Evolutionary conservation across 2,888 invertebrate species (phyloP).

Genomic region (Microctonus brassicae): DNA sequence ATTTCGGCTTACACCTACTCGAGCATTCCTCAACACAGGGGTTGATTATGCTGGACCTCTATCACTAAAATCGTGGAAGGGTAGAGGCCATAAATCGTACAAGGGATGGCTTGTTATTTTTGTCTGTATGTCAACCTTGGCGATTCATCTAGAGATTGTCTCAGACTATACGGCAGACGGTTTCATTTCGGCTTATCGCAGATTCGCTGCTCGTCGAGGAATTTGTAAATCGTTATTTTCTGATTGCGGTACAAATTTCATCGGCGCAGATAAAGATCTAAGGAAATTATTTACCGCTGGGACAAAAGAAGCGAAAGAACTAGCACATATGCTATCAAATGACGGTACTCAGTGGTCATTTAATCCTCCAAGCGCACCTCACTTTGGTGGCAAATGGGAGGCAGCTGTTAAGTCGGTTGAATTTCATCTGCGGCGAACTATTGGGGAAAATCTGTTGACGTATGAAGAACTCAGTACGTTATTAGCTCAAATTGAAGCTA

Average conservation of each 20-base stretch:
- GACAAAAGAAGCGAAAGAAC: background rate
- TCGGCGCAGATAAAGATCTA: background rate
- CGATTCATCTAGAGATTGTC: slow-evolving; percentile 15
- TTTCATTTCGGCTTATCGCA: slow-evolving; percentile 5
- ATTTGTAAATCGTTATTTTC: background rate
- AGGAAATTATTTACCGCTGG: background rate
- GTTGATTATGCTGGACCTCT: slow-evolving; percentile 21
- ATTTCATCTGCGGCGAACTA: slow-evolving; percentile 44
- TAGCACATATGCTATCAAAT: slow-evolving; percentile 17
- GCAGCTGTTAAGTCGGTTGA: slow-evolving; percentile 52
- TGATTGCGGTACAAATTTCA: slow-evolving; percentile 26
- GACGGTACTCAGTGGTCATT: too few relatives aligned
- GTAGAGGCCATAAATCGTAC: background rate
- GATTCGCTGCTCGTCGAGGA: slow-evolving; percentile 9
- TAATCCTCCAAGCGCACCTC: slow-evolving; percentile 49
- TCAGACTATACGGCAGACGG: slow-evolving; percentile 25
- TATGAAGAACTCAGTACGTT: slow-evolving; percentile 51
- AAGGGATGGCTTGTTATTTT: slow-evolving; percentile 45
- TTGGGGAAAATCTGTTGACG: slow-evolving; percentile 44
- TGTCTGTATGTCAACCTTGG: slow-evolving; percentile 49
- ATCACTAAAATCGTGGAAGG: background rate
- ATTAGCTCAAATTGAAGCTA: slow-evolving; percentile 48
- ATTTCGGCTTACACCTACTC: slow-evolving; percentile 39
- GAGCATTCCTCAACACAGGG: slow-evolving; percentile 17
- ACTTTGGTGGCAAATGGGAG: slow-evolving; percentile 56